Base-by-base conservation (phyloP, 2,888 invertebrate genomes). In the Anagyrus pseudococci region DNA sequence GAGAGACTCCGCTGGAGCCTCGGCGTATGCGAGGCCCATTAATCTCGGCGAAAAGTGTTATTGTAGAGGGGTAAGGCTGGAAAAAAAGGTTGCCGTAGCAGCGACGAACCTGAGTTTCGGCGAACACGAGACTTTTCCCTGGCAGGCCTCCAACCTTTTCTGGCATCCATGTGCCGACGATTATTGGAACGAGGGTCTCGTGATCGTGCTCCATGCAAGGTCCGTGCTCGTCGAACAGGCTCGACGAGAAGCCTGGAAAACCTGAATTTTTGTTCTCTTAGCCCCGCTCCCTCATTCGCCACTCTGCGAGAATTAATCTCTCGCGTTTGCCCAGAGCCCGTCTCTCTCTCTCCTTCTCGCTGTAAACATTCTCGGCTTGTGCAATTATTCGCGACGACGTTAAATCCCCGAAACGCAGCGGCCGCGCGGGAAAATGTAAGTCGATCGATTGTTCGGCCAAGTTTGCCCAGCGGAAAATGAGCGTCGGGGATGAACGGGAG, bases 131-230 rank as follows among this genome's bases (percentile, higher is more conserved):
- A 75, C 93, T 91, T 73, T 87, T 86, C 68, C 90, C 90, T 41
- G 94, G 89, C 75, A 92, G 87, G 17, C 91, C 92, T 58, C 94
- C 94, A 44, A 94, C 90, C 48, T 94, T 93, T 72, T 94, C 93
- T 22, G 94, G 90, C 82, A 94, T 92, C 87, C 95, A 95, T 40
- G 94, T 94, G 59, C 94, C 93, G 64, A 94, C 90, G 68, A 95
- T 89, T 73, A 93, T 90, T 0, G 96, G 95, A 62, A 89, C 88
- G 56, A 96, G 85, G 46, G 89, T 83, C 75, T 94, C 93, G 76
- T 94, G 92, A 81, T 94, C 93, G 78, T 96, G 95, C 57, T 92
- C 92, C 68, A 90, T 84, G 79, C 96, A 96, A 25, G 90, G 88
- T 22, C 85, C 85, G 68, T 81, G 82, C 63, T 82, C 79, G 70